Percentiles rank a stretch among this genome's conserved stretches.
phyloP scores from a whole-genome alignment of 1,140 invertebrate species.

The Polypedilum pembai region DNA sequence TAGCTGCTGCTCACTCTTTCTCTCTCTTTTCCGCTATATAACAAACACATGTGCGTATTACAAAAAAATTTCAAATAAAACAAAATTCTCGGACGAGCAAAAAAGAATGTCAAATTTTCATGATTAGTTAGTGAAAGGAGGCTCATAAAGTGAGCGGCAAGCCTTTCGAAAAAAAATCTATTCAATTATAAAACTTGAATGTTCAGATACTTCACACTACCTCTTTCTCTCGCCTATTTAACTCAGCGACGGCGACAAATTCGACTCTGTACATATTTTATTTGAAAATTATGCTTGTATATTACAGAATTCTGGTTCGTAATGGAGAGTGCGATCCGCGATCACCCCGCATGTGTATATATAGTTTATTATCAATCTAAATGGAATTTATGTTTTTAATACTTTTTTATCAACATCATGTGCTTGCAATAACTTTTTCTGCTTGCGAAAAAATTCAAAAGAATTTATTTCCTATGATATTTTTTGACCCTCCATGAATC shows the following conservation, averaged over 20 bases:
- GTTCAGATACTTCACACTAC: not conserved
- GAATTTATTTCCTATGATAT: not conserved
- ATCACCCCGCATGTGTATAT: not conserved
- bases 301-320: no score
- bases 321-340: no score
- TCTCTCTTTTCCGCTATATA: not conserved
- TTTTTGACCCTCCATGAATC: conserved; percentile 11
- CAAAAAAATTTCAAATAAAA: no score
- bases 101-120: not conserved
- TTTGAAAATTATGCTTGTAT: no score
- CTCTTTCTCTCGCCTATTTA: not conserved
- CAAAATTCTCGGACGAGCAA: not conserved
- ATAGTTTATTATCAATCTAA: not conserved
- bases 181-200: not conserved
- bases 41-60: not conserved
- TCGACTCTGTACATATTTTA: no score
- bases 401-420: not conserved
- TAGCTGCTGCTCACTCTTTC: not conserved
- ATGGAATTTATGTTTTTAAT: not conserved
- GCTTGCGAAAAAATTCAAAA: no score
- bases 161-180: not conserved
- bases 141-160: not conserved
- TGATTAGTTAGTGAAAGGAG: no score
- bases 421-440: conserved; percentile 1
- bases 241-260: not conserved